Conservation (phyloP, 2,888 invertebrate species). For the Thyatira batis region DNA sequence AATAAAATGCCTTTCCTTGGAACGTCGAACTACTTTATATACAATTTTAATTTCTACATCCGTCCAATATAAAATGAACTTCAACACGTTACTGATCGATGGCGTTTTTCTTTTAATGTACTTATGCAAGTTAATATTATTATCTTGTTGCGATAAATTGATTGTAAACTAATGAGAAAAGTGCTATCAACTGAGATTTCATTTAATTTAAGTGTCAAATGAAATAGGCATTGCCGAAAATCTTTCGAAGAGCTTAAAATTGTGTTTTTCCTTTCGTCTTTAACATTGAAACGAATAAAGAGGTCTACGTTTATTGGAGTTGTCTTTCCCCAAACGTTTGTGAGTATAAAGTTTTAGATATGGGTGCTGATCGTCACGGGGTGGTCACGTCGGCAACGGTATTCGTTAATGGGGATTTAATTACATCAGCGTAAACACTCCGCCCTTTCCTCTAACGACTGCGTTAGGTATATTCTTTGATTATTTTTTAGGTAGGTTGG, state of each 20-base stretch:
- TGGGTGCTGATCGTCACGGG: constrained; percentile 71
- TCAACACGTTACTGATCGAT: background rate
- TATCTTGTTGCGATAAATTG: background rate
- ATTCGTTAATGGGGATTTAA: constrained; percentile 67
- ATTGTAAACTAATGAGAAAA: no score
- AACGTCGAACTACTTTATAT: constrained; percentile 62
- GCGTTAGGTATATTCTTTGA: background rate
- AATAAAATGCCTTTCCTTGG: constrained; percentile 72
- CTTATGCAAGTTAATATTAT: background rate
- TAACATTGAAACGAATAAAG: no score
- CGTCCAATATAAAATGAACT: constrained; percentile 39
- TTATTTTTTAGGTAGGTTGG: constrained; percentile 4
- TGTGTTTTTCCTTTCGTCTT: no score
- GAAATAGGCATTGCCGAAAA: no score
- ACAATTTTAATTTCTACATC: constrained; percentile 67
- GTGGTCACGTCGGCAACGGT: constrained; percentile 45
- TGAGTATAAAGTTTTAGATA: constrained; percentile 60
- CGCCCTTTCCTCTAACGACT: constrained; percentile 39
- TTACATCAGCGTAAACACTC: constrained; percentile 62
- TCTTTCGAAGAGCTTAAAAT: no score
- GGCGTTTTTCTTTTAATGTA: background rate
- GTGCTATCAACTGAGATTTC: no score
- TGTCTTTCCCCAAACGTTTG: constrained; percentile 36
- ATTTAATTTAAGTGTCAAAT: no score
- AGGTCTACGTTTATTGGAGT: background rate